Base-by-base conservation (phyloP, 2,888 invertebrate species). In the Cheilosia pagana region DNA sequence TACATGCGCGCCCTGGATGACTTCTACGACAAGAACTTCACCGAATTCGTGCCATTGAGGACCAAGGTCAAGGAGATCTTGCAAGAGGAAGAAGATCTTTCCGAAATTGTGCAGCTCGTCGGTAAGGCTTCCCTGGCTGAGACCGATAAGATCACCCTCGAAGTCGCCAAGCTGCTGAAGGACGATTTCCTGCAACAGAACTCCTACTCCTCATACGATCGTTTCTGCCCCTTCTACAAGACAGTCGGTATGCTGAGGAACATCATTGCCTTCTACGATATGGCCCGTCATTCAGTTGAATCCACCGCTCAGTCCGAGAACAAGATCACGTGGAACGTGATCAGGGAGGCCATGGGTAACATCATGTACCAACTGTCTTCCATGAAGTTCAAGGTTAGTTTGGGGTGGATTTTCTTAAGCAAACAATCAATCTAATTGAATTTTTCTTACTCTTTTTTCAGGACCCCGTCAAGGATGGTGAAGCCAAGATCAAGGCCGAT, bases 111-210 rank as follows among this genome's bases (percentile, higher is more conserved):
- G 89, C 99, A 99, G 93, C 94, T 99, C 88, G 99, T 99, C 87
- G 99, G 99, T 91, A 99, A 99, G 93, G 98, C 98, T 31, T 99
- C 99, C 0, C 94, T 99, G 86, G 99, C 99, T 7, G 99, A 99
- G 93, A 96, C 98, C 31, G 99, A 99, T 93, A 99, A 99, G 93
- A 99, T 99, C 92, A 99, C 99, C 0, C 94, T 99, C 81, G 99
- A 99, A 93, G 98, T 99, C 55, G 99, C 99, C 89, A 98, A 98
- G 92, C 93, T 99, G 88, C 94, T 99, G 86, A 99, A 99, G 92
- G 99, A 99, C 92, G 99, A 99, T 93, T 99, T 99, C 94, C 93
- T 99, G 90, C 99, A 99, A 93, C 99, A 99, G 93, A 99, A 99
- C 94, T 98, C 99, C 93, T 97, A 98, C 92, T 97, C 98, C 3